Base-by-base conservation (phyloP, 1,140 invertebrate species). In the Saccostrea cuccullata region DNA sequence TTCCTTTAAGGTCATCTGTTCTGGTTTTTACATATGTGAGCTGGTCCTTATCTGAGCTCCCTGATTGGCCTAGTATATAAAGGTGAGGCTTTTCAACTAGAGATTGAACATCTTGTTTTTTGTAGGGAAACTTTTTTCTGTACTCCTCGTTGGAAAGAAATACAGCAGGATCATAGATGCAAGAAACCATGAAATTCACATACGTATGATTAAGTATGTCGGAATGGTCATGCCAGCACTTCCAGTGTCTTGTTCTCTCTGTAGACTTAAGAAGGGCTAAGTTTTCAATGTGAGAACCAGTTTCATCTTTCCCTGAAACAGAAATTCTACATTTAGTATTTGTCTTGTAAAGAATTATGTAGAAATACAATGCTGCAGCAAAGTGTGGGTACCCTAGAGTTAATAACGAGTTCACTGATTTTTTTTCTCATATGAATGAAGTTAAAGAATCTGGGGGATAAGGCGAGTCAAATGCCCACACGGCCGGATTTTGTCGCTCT, bases 51-150 rank as follows among this genome's bases (percentile, higher is more conserved):
- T 60, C 13, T 8, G 55, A 20, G 55, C 55, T 87, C 20, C 56
- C 56, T 15, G 86, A 87, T 82, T 82, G 40, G 30, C 86, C 86
- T n/a, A 87, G 30, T 30, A 87, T 84, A n/a, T 87, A 87, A 6
- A 87, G 26, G 6, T 82, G 55, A 15, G 86, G 86, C 23, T n/a
- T 84, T 60, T 87, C 86, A 2, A 87, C 86, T 60, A 82, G 58
- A 15, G 26, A 36, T 47, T 87, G 86, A 9, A 87, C 23, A 55
- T 87, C 55, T 20, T n/a, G 13, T n/a, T 82, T 55, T 20, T n/a
- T 64, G 55, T 30, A 12, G 12, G 86, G 82, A 67, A 83, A 23
- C 23, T 30, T 26, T 82, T n/a, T 6, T 40, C 3, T n/a, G 23
- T 67, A 83, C 58, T 84, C 86, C 20, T 84, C 82, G 36, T 67